These are phyloP conservation scores for Chelonoidis abingdonii DNA, from an alignment of 2,113 vertebrate genomes.

Conservation along the genomic window DNA sequence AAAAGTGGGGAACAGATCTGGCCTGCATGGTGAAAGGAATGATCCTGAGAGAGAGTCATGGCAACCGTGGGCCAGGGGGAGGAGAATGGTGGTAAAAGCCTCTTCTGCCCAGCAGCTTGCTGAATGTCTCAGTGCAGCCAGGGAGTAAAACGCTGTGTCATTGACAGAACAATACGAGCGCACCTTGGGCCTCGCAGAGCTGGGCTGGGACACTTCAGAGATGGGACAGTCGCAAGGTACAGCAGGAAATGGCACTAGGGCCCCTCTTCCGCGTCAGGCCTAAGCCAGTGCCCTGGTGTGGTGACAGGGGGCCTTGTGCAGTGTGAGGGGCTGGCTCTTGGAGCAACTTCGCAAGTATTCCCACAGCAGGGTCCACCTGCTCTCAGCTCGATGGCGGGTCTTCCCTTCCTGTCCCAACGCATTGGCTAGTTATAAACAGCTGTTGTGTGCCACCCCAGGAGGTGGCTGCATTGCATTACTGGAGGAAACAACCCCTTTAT, in stretches of 20 bases:
- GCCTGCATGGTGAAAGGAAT: background rate
- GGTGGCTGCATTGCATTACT: background rate
- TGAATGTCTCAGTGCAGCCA: background rate
- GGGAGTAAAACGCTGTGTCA: background rate
- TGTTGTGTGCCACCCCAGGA: background rate
- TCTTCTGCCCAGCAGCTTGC: background rate
- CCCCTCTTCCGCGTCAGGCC: background rate
- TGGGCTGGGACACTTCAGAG: too few relatives aligned
- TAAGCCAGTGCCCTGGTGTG: background rate
- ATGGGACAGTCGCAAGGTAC: background rate
- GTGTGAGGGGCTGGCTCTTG: background rate
- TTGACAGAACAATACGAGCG: background rate
- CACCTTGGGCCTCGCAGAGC: background rate
- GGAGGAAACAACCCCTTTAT: background rate
- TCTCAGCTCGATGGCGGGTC: background rate
- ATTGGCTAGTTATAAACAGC: background rate
- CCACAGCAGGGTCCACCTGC: background rate
- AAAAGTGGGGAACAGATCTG: background rate
- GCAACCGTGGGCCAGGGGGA: fast-evolving
- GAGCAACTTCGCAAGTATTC: background rate
- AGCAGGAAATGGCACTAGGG: background rate
- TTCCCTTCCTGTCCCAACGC: background rate
- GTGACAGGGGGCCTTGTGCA: background rate
- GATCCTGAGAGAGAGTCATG: background rate
- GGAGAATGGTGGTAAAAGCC: fast-evolving